Base-by-base conservation (phyloP, 2,113 vertebrate genomes). In the Alligator sinensis region DNA sequence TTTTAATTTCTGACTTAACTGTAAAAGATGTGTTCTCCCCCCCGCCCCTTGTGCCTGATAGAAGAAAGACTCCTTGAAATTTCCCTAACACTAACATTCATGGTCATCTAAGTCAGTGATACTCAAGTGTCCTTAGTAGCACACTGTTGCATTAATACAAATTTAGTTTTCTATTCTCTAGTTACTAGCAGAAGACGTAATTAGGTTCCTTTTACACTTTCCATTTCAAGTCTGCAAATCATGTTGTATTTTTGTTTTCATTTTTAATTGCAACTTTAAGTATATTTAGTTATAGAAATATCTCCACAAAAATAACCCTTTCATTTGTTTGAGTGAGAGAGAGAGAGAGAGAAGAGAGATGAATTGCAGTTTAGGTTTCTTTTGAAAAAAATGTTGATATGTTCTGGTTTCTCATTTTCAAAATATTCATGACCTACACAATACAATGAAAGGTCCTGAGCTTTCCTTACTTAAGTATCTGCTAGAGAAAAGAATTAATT, bases 401-500 rank as follows among this genome's bases (percentile, higher is more conserved):
- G 61, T 64, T 80, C 27, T 84, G 22, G 13, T 84, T 74, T 75
- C 47, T 15, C 6, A 28, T 19, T n/a, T 61, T 30, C 62, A 84
- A 82, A 81, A 81, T 64, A 66, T 61, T 82, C 82, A 54, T 27
- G 55, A 18, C 9, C 7, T 77, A 1, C 28, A 70, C 47, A 9
- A 12, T 2, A 27, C 1, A 0, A 38, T 62, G 25, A 17, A 34
- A n/a, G 61, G 25, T 15, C 12, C 27, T 5, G 18, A 22, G 17
- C 74, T n/a, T 2, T 62, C 21, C 28, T 81, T 81, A 64, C 7
- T 18, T 79, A 19, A 19, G 25, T 63, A 82, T 38, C 30, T 47
- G 21, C 21, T 25, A 74, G 11, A 78, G 22, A 27, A 9, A 8
- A n/a, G 12, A 74, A 60, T 25, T 22, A 21, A 38, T 7, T 57